phyloP scores from a whole-genome alignment of 2,888 invertebrate genomes.

The Muscina levida region DNA sequence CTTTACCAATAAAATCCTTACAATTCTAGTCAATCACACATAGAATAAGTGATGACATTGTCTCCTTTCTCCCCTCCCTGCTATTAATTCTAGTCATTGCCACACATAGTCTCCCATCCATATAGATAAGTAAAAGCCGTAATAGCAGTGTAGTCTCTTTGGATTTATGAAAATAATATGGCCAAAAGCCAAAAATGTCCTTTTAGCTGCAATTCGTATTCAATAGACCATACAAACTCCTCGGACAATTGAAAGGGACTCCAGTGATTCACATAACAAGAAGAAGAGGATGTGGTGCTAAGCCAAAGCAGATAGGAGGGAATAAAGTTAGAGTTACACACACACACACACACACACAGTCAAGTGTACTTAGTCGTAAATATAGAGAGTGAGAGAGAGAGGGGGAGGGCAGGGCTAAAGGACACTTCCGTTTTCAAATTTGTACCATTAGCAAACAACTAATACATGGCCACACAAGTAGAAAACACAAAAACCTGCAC shows the following conservation, averaged over 20 bases:
- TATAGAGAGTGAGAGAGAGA: too few relatives aligned
- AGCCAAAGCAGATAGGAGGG: too few relatives aligned
- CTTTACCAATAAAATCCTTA: neutral
- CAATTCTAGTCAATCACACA: neutral
- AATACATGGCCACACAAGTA: neutral
- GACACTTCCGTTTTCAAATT: constrained; percentile 47
- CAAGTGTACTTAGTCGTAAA: too few relatives aligned
- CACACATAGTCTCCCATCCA: too few relatives aligned
- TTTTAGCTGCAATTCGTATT: constrained; percentile 10
- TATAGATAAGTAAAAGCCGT: too few relatives aligned
- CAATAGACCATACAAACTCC: constrained; percentile 9
- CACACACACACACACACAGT: too few relatives aligned
- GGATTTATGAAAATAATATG: constrained; percentile 29
- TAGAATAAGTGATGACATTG: neutral
- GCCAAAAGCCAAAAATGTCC: constrained; percentile 9
- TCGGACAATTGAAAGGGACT: constrained; percentile 8
- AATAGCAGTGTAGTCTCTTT: too few relatives aligned
- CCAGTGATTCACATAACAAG: neutral
- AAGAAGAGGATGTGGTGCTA: too few relatives aligned
- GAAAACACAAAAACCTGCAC: too few relatives aligned
- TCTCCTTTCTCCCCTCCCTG: neutral
- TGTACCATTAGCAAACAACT: constrained; percentile 35
- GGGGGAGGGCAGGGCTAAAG: too few relatives aligned
- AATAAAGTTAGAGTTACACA: too few relatives aligned
- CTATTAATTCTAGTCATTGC: too few relatives aligned